Percentiles rank a stretch among this genome's conserved stretches.
Evolutionary conservation across 2,113 vertebrate species (phyloP).

Genomic region (Spea multiplicata): DNA sequence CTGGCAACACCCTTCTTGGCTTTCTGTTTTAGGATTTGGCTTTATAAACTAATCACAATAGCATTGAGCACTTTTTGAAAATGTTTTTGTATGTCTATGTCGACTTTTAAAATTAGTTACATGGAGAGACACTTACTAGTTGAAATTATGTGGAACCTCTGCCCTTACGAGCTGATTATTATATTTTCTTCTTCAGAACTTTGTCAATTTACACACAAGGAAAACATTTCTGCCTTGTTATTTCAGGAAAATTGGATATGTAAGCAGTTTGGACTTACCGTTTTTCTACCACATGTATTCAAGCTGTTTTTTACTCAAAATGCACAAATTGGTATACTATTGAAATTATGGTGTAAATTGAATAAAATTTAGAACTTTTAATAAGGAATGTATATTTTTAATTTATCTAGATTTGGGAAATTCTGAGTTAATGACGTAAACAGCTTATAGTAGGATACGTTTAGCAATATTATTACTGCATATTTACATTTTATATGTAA

Average conservation of each 20-base stretch:
- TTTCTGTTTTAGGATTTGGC: slow-evolving; percentile 24
- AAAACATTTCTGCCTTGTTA: slow-evolving; percentile 44
- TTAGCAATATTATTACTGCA: too few species aligned
- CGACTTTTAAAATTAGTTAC: slow-evolving; percentile 15
- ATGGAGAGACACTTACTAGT: slow-evolving; percentile 34
- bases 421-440: too few species aligned
- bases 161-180: slow-evolving; percentile 42
- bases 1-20: slow-evolving; percentile 6
- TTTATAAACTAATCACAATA: slow-evolving; percentile 34
- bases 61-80: slow-evolving; percentile 43
- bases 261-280: slow-evolving; percentile 37
- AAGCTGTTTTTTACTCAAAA: slow-evolving; percentile 34
- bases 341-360: slow-evolving; percentile 43
- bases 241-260: slow-evolving; percentile 45
- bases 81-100: slow-evolving; percentile 40
- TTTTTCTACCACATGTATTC: slow-evolving; percentile 44
- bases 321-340: slow-evolving; percentile 47
- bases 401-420: too few species aligned
- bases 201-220: slow-evolving; percentile 38
- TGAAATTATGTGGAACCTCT: slow-evolving; percentile 43
- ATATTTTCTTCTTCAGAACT: slow-evolving; percentile 30
- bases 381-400: not conserved
- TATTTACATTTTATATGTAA: too few species aligned
- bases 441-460: too few species aligned
- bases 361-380: slow-evolving; percentile 48